Evolutionary conservation across 2,888 invertebrate species (phyloP).

Genomic region (Microctonus brassicae): DNA sequence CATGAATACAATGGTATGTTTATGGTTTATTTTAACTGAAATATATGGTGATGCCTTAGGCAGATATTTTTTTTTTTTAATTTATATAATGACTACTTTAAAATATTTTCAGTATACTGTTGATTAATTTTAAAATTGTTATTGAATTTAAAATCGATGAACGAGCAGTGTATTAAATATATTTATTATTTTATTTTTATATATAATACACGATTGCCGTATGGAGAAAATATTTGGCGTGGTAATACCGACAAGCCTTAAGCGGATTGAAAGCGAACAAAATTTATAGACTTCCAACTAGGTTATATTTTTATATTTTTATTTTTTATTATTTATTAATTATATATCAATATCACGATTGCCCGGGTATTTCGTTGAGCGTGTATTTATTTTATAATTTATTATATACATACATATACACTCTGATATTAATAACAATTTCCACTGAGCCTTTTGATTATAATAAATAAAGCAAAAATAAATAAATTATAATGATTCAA

Average conservation of each 20-base stretch:
- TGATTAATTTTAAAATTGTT: not conserved
- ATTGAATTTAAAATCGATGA: not conserved
- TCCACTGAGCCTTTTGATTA: not conserved
- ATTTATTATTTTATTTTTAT: not conserved
- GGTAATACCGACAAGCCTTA: slow-evolving; percentile 2
- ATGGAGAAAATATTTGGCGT: not conserved
- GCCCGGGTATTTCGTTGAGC: not conserved
- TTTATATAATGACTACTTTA: not conserved
- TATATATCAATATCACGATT: not conserved
- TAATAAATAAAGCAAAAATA: not conserved
- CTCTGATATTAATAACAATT: not conserved
- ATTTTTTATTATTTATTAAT: not conserved
- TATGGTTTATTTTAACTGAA: not conserved
- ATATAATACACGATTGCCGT: not conserved
- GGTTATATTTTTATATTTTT: not conserved
- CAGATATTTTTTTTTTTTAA: not conserved
- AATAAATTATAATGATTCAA: not conserved
- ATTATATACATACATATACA: not conserved
- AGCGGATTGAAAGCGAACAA: slow-evolving; percentile 10
- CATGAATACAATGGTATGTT: not conserved
- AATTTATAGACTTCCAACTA: slow-evolving; percentile 10
- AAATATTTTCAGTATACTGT: not conserved
- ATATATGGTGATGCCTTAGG: not conserved
- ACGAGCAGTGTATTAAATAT: not conserved
- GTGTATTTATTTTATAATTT: not conserved